These are phyloP conservation scores for Xenopus petersii DNA, from an alignment of 2,797 vertebrate genomes.

Conservation along the genomic window DNA sequence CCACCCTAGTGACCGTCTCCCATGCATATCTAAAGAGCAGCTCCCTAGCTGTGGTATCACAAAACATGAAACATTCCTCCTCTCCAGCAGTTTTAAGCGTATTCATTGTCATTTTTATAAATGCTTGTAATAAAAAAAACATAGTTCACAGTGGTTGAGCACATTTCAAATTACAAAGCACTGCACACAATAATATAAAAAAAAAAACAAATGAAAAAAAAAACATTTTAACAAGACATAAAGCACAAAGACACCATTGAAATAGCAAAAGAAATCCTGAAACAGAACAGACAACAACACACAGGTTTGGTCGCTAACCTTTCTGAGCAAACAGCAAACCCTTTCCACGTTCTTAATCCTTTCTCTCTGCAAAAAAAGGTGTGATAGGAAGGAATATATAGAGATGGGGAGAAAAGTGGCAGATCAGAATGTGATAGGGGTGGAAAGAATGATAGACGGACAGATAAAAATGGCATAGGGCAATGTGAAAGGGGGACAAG, in stretches of 20 bases:
- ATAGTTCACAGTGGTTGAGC: background rate
- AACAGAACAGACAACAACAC: slow-evolving; percentile 14
- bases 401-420: background rate
- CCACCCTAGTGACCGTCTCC: no score
- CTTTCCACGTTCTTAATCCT: slow-evolving; percentile 90
- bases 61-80: no score
- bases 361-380: slow-evolving; percentile 73
- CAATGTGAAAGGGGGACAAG: background rate
- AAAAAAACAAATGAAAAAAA: no score
- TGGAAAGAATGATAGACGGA: background rate
- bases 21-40: no score
- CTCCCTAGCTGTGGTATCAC: no score
- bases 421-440: background rate
- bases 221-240: background rate
- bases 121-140: no score
- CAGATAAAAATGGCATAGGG: background rate
- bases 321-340: slow-evolving; percentile 89
- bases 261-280: background rate
- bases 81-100: no score
- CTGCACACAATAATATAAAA: no score
- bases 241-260: background rate
- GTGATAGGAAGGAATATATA: slow-evolving; percentile 28
- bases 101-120: no score
- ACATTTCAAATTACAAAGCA: no score
- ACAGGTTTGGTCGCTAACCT: slow-evolving; percentile 68